These are phyloP conservation scores for Spermophilus dauricus DNA, from an alignment of 2,113 vertebrate genomes.

Conservation along the genomic window DNA sequence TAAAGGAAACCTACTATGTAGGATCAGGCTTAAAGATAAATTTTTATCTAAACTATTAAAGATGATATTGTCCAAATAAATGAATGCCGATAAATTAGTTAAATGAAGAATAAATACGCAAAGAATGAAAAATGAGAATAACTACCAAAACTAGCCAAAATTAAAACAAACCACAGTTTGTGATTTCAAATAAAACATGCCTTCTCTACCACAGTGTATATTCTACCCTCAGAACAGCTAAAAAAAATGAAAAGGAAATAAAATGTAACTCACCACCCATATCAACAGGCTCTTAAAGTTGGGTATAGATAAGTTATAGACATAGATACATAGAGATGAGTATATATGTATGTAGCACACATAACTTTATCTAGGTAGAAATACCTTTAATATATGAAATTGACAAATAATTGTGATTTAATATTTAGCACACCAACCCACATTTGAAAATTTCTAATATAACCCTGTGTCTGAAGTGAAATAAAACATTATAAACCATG, in stretches of 20 bases:
- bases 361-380: background rate
- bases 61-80: background rate
- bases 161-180: background rate
- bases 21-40: background rate
- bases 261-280: background rate
- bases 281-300: background rate
- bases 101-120: background rate
- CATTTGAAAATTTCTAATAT: background rate
- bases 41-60: background rate
- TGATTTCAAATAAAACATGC: slow-evolving; percentile 22
- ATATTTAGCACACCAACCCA: background rate
- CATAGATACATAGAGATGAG: background rate
- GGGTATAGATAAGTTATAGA: background rate
- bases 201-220: background rate
- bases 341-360: background rate
- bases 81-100: background rate
- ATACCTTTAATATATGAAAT: background rate
- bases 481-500: background rate
- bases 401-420: background rate
- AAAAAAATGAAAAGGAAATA: background rate
- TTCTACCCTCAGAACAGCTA: background rate
- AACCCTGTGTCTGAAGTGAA: background rate
- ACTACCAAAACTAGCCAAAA: background rate
- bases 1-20: background rate
- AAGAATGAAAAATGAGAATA: background rate